Evolutionary conservation across 2,797 vertebrate genomes (phyloP).

Genomic region (Acrossocheilus fasciatus): DNA sequence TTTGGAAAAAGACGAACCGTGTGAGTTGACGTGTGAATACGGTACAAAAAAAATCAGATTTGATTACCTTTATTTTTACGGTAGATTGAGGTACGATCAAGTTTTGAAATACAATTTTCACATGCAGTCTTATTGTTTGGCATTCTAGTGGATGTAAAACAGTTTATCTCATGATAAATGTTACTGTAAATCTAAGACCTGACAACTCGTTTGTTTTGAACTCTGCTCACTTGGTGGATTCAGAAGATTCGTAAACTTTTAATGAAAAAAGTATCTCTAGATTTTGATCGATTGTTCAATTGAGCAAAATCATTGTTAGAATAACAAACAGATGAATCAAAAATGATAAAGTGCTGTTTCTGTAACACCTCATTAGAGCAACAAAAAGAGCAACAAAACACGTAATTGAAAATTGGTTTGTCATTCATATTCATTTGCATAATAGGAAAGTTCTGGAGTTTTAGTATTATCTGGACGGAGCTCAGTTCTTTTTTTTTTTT

Average conservation of each 20-base stretch:
- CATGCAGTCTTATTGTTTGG: conserved; percentile 6
- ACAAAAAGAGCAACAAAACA: conserved; percentile 3
- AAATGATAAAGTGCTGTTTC: background rate
- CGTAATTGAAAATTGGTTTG: conserved; percentile 15
- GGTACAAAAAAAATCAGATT: conserved; percentile 60
- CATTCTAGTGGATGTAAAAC: background rate
- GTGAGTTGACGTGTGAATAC: conserved; percentile 28
- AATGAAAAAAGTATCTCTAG: background rate
- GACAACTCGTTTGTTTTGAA: background rate
- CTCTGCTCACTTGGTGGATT: background rate
- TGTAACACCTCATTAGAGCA: conserved; percentile 4
- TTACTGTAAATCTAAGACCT: conserved; percentile 4
- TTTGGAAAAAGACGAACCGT: conserved; percentile 43
- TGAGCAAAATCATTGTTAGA: conserved; percentile 19
- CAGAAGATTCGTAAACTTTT: background rate
- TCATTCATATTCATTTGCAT: conserved; percentile 17
- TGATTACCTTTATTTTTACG: conserved; percentile 62
- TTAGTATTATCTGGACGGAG: conserved; percentile 23
- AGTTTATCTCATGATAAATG: background rate
- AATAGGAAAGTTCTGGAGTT: conserved; percentile 5
- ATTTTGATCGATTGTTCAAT: background rate
- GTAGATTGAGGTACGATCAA: conserved; percentile 26
- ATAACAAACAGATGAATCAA: conserved; percentile 3
- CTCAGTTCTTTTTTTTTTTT: conserved; percentile 3
- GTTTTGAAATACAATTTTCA: conserved; percentile 24